Base-by-base conservation (phyloP, 2,113 vertebrate species). In the Hiodon tergisus region DNA sequence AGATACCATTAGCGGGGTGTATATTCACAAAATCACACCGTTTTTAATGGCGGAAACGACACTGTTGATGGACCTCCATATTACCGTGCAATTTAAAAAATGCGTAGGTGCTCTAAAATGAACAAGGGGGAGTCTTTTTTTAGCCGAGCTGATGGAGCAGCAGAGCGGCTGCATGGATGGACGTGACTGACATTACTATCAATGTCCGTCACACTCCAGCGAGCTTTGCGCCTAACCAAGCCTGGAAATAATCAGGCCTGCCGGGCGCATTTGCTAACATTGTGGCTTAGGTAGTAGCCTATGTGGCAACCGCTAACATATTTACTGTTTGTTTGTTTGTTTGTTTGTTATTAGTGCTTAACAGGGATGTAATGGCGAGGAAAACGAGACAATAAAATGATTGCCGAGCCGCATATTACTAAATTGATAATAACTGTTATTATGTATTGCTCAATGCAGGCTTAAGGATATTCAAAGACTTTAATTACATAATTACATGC, bases 161-260 rank as follows among this genome's bases (percentile, higher is more conserved):
- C 13, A 55, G 47, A 60, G 54, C 53, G 67, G 71, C 79, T 75
- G 62, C 75, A 74, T 54, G 77, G 74, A 79, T 74, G 80, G 80
- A 86, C 82, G 79, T 83, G 80, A 86, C 78, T 77, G 79, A 84
- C 83, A 84, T 86, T 88, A 84, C 87, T 86, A 88, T 89, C 83
- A 81, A 80, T 87, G 86, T 88, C 85, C 83, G 84, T 90, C 89
- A 90, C 51, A 69, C 84, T 75, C 81, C 62, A 71, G 75, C 76
- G 74, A 77, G 17, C 57, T n/a, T n/a, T 53, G 58, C 78, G 17
- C 72, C 69, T 11, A 5, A 6, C 71, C 4, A 16, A 58, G 50
- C 57, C 4, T 16, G 31, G 31, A 17, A 55, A 60, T 31, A 62
- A 9, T 58, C 50, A 57, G 60, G 69, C 55, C 54, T 73, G 69